Conservation (phyloP, 2,888 invertebrate species). For the Notodonta ziczac region DNA sequence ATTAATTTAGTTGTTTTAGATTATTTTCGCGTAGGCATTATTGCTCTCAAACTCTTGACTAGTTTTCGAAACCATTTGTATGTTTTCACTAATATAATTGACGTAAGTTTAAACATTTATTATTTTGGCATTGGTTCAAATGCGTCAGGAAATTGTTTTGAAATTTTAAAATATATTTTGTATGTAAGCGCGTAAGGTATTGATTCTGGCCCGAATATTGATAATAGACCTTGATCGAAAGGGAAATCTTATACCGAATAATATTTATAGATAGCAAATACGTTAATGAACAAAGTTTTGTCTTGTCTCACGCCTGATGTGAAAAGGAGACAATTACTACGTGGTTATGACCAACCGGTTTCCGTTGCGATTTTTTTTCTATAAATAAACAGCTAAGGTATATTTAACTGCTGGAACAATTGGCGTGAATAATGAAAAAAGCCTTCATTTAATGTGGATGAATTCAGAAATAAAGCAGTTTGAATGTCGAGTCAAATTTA, state of each 20-base stretch:
- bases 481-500: neutral
- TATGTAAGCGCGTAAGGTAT: neutral
- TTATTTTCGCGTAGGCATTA: neutral
- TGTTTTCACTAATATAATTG: neutral
- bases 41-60: neutral
- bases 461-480: conserved; percentile 17
- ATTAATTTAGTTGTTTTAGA: no score
- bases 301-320: conserved; percentile 12
- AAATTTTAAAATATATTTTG: conserved; percentile 11
- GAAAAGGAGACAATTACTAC: conserved; percentile 19
- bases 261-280: conserved; percentile 24
- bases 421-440: conserved; percentile 36
- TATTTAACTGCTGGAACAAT: conserved; percentile 35
- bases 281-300: conserved; percentile 5
- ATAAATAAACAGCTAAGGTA: conserved; percentile 4
- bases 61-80: neutral
- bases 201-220: neutral
- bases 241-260: neutral
- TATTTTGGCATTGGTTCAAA: neutral
- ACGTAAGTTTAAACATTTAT: neutral
- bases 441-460: conserved; percentile 12
- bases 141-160: conserved; percentile 7
- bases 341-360: conserved; percentile 14
- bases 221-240: neutral
- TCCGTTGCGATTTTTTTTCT: no score